Evolutionary conservation across 2,797 vertebrate genomes (phyloP).

Genomic region (Urophycis tenuis): DNA sequence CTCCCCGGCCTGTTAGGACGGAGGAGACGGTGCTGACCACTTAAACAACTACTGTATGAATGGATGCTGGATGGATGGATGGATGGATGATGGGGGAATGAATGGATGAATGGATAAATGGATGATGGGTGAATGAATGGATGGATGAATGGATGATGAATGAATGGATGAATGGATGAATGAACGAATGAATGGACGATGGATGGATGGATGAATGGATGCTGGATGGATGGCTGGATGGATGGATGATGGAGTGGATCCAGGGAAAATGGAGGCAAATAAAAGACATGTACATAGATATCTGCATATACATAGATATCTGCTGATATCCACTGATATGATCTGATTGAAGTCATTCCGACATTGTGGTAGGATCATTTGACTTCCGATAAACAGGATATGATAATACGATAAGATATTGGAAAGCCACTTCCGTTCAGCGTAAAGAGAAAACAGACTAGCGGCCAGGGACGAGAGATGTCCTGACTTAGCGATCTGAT

Average conservation of each 20-base stretch:
- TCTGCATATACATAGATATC: background rate
- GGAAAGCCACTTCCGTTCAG: background rate
- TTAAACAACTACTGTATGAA: too few relatives aligned
- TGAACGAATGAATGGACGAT: background rate
- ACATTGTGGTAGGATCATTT: background rate
- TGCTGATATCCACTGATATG: background rate
- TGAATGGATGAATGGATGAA: background rate
- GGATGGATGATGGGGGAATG: too few relatives aligned
- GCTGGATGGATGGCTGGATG: background rate
- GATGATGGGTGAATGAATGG: background rate
- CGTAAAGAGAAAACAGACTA: background rate
- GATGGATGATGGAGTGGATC: background rate
- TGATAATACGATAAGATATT: background rate
- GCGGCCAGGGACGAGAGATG: background rate
- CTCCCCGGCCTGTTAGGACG: background rate
- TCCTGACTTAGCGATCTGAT: conserved; percentile 32
- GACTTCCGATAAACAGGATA: background rate
- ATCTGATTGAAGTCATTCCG: background rate
- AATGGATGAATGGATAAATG: too few relatives aligned
- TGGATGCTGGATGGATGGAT: too few relatives aligned
- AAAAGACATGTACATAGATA: background rate
- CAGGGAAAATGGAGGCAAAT: background rate
- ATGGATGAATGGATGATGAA: background rate
- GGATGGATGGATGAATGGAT: background rate
- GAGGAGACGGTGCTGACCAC: too few relatives aligned